These are phyloP conservation scores for Spermophilus dauricus DNA, from an alignment of 2,113 vertebrate species.

Conservation along the genomic window DNA sequence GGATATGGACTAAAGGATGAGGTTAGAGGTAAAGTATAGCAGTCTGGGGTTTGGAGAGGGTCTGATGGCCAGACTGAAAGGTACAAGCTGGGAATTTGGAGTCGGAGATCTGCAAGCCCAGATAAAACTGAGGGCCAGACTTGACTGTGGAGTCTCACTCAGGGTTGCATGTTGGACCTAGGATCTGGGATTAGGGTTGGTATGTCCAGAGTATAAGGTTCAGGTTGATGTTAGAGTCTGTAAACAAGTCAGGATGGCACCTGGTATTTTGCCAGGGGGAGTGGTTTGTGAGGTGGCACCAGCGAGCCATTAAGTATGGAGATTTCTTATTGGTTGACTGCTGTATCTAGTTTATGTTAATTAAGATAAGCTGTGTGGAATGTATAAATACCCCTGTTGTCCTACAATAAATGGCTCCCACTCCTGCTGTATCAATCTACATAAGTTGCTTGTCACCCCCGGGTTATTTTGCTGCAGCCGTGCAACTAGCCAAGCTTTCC, in stretches of 20 bases:
- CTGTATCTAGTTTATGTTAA: too few species aligned
- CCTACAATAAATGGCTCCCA: too few species aligned
- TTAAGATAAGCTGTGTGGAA: too few species aligned
- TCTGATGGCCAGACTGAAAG: background rate
- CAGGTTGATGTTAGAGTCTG: background rate
- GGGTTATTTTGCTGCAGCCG: too few species aligned
- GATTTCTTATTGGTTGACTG: too few species aligned
- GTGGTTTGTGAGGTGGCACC: too few species aligned
- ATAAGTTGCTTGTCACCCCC: too few species aligned
- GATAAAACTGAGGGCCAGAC: background rate
- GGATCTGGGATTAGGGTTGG: background rate
- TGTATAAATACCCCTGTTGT: too few species aligned
- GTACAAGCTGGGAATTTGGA: background rate
- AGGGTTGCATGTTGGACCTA: background rate
- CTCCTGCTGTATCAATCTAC: too few species aligned
- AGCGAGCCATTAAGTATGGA: too few species aligned
- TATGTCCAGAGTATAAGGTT: background rate
- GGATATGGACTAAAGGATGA: background rate
- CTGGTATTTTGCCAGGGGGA: too few species aligned
- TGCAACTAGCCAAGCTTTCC: background rate
- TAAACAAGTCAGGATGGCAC: too few species aligned
- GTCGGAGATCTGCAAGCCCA: background rate
- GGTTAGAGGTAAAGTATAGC: background rate
- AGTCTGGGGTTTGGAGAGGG: background rate
- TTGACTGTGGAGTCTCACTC: background rate